Base-by-base conservation (phyloP, 2,888 invertebrate genomes). In the Augiades crinisus region DNA sequence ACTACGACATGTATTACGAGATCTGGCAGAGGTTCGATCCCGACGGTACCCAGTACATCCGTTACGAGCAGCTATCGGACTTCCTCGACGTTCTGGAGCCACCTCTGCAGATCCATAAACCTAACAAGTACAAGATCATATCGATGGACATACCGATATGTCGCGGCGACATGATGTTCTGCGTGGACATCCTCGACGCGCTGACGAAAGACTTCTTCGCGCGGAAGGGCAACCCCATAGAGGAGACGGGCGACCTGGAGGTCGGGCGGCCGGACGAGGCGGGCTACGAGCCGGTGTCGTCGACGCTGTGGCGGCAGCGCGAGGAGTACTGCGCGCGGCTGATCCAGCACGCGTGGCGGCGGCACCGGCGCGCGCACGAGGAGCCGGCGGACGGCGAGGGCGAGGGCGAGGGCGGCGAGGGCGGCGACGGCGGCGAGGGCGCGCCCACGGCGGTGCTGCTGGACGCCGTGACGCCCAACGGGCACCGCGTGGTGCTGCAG, bases 1-100 rank as follows among this genome's bases (percentile, higher is more conserved):
- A 99, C 88, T 99, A 99, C 90, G 99, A 99, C 83, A 98, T 99
- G 98, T 99, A 98, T 91, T 99, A 99, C 85, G 99, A 99, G 91
- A 98, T 98, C 72, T 99, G 99, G 99, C 99, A 99, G 87, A 96
- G 98, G 81, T 99, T 97, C 86, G 99, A 99, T 90, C 98, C 98
- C 10, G 96, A 98, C 77, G 99, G 99, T 57, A 98, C 98, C 13
- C 98, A 99, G 86, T 99, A 98, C 89, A 98, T 99, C 73, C 94
- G 95, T 61, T 97, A 98, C 90, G 96, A 97, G 76, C 95, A 96
- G 81, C 91, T 99, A 63, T 96, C 97, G 13, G 98, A 98, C 72
- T 98, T 99, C 91, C 91, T 99, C 66, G 98, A 99, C 83, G 97
- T 97, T 64, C 92, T 99, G 61, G 99, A 99, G 81, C 97, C 98